Percentiles rank a stretch among this genome's conserved stretches.
These are phyloP conservation scores for Myopa testacea DNA, from an alignment of 2,888 invertebrate genomes.

Conservation along the genomic window DNA sequence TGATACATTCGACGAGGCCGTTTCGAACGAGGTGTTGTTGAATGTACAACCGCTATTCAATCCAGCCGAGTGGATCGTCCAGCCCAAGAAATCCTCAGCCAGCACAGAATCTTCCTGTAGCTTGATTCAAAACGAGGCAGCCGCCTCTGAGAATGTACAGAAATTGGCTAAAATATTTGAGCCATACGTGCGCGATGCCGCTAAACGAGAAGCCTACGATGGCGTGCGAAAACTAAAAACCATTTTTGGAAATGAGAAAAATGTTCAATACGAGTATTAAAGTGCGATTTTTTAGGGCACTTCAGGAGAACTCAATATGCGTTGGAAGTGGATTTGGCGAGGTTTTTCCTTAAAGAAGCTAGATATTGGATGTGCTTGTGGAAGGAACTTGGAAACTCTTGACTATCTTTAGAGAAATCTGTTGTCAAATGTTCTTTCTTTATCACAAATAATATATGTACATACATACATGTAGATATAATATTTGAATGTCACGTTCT, in stretches of 20 bases:
- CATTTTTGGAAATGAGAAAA: conserved; percentile 43
- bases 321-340: conserved; percentile 10
- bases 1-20: conserved; percentile 9
- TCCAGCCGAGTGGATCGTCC: neutral
- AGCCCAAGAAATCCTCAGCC: neutral
- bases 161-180: conserved; percentile 38
- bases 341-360: neutral
- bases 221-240: conserved; percentile 43
- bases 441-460: conserved; percentile 16
- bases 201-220: conserved; percentile 37
- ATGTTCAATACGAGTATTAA: neutral
- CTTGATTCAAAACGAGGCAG: neutral
- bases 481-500: neutral
- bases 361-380: neutral
- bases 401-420: neutral
- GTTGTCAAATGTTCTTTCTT: conserved; percentile 14
- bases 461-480: neutral
- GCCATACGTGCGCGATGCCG: conserved; percentile 37
- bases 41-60: conserved; percentile 34
- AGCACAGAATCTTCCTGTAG: neutral
- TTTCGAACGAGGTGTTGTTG: conserved; percentile 38
- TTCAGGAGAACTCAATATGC: neutral
- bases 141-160: conserved; percentile 31
- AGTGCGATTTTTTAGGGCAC: neutral
- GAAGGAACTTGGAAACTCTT: neutral